Evolutionary conservation across 2,113 vertebrate species (phyloP).

Genomic region (Prolemur simus): DNA sequence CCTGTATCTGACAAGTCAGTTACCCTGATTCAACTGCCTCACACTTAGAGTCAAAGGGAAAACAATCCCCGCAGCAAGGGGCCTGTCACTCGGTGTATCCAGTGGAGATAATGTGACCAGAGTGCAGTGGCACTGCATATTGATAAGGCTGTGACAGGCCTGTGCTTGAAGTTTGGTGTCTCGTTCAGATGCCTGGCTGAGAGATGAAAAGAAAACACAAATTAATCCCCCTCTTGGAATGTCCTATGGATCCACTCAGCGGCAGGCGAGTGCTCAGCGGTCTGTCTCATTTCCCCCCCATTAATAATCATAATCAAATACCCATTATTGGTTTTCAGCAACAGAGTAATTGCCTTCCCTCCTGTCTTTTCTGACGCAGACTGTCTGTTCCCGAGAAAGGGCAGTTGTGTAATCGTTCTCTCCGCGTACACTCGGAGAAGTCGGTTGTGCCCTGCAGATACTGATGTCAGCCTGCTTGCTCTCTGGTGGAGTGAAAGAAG

Average conservation of each 20-base stretch:
- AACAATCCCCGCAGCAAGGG: slow-evolving; percentile 65
- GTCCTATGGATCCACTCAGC: slow-evolving; percentile 54
- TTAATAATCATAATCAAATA: slow-evolving; percentile 82
- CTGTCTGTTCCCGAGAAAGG: slow-evolving; percentile 49
- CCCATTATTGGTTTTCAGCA: slow-evolving; percentile 74
- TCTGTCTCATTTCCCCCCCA: slow-evolving; percentile 67
- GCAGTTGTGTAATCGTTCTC: slow-evolving; percentile 31
- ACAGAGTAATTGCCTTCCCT: slow-evolving; percentile 66
- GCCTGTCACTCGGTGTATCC: slow-evolving; percentile 79
- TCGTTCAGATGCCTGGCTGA: slow-evolving; percentile 75
- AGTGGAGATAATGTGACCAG: slow-evolving; percentile 81
- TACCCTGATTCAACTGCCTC: slow-evolving; percentile 2
- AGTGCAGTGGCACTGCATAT: slow-evolving; percentile 76
- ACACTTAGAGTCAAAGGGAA: slow-evolving; percentile 71
- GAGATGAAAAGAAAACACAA: slow-evolving; percentile 75
- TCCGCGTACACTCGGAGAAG: slow-evolving; percentile 52
- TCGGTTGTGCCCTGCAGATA: slow-evolving; percentile 53
- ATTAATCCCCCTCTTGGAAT: slow-evolving; percentile 64
- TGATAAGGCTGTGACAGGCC: slow-evolving; percentile 82
- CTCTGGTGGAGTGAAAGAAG: slow-evolving; percentile 55
- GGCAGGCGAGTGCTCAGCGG: slow-evolving; percentile 47
- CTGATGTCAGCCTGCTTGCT: background rate
- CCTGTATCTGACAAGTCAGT: slow-evolving; percentile 13
- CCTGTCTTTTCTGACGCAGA: slow-evolving; percentile 69
- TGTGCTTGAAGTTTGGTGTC: slow-evolving; percentile 78